Base-by-base conservation (phyloP, 2,888 invertebrate species). In the Suillia variegata region DNA sequence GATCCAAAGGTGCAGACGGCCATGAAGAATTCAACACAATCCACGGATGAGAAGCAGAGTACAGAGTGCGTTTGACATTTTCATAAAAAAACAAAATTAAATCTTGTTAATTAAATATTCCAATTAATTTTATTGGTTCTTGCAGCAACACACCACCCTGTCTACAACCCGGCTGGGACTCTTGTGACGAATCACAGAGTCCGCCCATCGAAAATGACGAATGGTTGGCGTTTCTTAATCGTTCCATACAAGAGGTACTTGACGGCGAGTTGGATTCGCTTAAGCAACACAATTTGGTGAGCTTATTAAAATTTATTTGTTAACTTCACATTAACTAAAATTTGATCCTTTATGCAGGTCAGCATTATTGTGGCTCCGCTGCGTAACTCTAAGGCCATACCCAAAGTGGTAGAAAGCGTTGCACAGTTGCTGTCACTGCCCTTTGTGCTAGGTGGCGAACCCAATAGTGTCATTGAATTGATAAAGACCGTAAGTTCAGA, bases 161-260 rank as follows among this genome's bases (percentile, higher is more conserved):
- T 53, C 63, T 81, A 12, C 61, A 80, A 58, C 81, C 82, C 1
- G 82, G 80, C 12, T 82, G 82, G 82, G 81, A 83, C 59, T 82
- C 83, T 1, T 80, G 81, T 57, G 84, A 84, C 68, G 84, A 84
- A 66, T 82, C 82, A 0, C 85, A 85, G 70, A 87, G 86, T 47
- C 85, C 87, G 2, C 88, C 90, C 2, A 90, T 93, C 61, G 93
- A 94, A 78, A 87, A 91, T 66, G 93, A 94, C 65, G 94, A 94
- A 80, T 94, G 93, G 94, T 84, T 92, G 64, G 93, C 90, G 1
- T 94, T 94, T 79, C 81, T 94, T 1, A 88, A 91, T 71, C 87
- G 88, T 12, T 91, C 91, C 15, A 91, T 93, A 80, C 89, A 89
- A 76, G 94, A 94, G 84, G 87, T 92, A 13, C 87, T 93, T 83